Percentiles rank a stretch among this genome's conserved stretches.
Conservation (phyloP, 1,140 invertebrate genomes). For the Bombus terrestris region DNA sequence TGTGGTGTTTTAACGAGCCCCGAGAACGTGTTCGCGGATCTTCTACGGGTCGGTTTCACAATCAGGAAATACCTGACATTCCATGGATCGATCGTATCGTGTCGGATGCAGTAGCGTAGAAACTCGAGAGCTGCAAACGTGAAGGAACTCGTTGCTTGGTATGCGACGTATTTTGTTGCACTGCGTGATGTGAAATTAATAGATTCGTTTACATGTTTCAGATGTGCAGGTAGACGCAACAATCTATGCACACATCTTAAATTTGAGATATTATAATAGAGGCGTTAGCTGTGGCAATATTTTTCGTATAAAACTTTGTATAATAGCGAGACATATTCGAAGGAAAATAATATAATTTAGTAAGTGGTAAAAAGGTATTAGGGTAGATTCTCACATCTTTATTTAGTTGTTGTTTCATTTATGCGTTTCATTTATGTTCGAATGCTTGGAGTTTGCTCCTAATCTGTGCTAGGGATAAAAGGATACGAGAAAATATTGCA, state of each 20-base stretch:
- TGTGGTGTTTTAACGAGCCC: conserved; percentile 21
- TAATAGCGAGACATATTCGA: not conserved
- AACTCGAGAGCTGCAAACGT: not conserved
- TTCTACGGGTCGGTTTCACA: conserved; percentile 45
- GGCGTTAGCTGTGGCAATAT: not conserved
- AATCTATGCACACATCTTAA: not conserved
- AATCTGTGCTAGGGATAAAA: no score
- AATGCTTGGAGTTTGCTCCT: no score
- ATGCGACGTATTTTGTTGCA: not conserved
- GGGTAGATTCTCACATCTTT: no score
- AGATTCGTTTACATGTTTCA: not conserved
- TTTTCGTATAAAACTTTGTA: not conserved
- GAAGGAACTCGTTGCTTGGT: not conserved
- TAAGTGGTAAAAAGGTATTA: no score
- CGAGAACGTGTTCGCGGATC: conserved; percentile 31
- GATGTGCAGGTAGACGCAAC: not conserved
- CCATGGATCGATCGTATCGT: conserved; percentile 47
- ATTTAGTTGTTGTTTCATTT: no score
- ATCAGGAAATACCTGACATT: conserved; percentile 56
- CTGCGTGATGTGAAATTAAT: not conserved
- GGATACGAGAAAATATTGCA: no score
- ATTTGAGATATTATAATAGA: not conserved
- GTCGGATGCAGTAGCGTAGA: conserved; percentile 6
- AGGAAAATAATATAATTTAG: not conserved
- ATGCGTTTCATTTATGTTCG: no score